Base-by-base conservation (phyloP, 2,113 vertebrate species). In the Oxyura jamaicensis region DNA sequence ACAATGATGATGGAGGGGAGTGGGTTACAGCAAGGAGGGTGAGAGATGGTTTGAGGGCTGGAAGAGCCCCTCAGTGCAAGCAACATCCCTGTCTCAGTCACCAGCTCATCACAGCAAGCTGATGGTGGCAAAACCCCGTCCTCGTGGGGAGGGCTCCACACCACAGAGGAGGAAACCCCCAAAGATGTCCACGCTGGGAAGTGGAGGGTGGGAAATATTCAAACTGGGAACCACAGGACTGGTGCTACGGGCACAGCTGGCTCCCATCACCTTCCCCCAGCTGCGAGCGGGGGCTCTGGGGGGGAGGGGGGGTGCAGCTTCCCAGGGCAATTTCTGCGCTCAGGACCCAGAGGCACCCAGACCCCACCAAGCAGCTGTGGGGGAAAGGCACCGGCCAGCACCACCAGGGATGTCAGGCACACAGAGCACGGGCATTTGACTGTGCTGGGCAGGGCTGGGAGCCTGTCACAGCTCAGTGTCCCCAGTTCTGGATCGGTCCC, bases 21-120 rank as follows among this genome's bases (percentile, higher is more conserved):
- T 0, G 0, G 16, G 22, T 62, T 17, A 28, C 12, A 88, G 59
- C 0, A 1, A 77, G 69, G 55, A 83, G 21, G 9, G 31, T 80
- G 85, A 71, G 65, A 65, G 81, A 20, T 8, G 0, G 44, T 73
- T 66, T 71, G 8, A 2, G 5, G 21, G 11, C 46, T 41, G 19
- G 46, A 42, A 94, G 91, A 91, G 66, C 39, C 52, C 36, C 36
- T 16, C 5, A 11, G 11, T 33, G 52, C 4, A 3, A 56, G 52
- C 21, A 14, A 56, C 7, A 4, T 72, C 48, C 18, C n/a, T 17
- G 6, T 13, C 68, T 53, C 68, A 10, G 62, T 65, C 62, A 4
- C 31, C 41, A 66, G 18, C 41, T 14, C 39, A 48, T 48, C 44
- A 17, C 44, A n/a, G 66, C 33, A 15, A 33, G 42, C 22, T 48